These are phyloP conservation scores for Aromia moschata DNA, from an alignment of 2,888 invertebrate genomes.

Conservation along the genomic window DNA sequence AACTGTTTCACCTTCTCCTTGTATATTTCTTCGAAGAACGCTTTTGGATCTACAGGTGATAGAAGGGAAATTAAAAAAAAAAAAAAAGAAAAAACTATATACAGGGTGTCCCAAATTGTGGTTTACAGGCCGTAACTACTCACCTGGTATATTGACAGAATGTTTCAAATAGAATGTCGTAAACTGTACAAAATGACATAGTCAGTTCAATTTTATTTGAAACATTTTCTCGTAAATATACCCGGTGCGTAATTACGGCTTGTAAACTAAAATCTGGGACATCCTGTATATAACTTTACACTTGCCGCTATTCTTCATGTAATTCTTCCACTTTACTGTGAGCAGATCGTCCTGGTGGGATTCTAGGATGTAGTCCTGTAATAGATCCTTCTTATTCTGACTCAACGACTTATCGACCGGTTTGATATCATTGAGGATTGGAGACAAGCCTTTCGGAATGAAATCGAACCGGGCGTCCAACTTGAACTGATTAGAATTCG, in stretches of 20 bases:
- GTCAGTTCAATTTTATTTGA: no score
- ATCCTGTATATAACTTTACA: no score
- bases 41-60: constrained; percentile 52
- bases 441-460: constrained; percentile 71
- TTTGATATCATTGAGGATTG: constrained; percentile 62
- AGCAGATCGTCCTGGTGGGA: constrained; percentile 55
- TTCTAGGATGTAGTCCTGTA: constrained; percentile 55
- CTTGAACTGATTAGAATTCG: constrained; percentile 53
- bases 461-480: constrained; percentile 64
- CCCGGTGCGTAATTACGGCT: no score
- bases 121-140: no score
- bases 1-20: constrained; percentile 52
- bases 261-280: no score
- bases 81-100: no score
- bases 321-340: constrained; percentile 59
- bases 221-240: no score
- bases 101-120: no score
- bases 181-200: no score
- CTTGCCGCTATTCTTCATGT: constrained; percentile 50
- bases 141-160: no score
- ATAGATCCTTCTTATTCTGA: constrained; percentile 52
- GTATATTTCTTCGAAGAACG: constrained; percentile 57
- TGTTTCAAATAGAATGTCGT: no score
- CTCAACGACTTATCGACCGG: constrained; percentile 50
- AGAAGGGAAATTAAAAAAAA: no score